Percentiles rank a stretch among this genome's conserved stretches.
These are phyloP conservation scores for Noctua janthe DNA, from an alignment of 2,888 invertebrate genomes.

Conservation along the genomic window DNA sequence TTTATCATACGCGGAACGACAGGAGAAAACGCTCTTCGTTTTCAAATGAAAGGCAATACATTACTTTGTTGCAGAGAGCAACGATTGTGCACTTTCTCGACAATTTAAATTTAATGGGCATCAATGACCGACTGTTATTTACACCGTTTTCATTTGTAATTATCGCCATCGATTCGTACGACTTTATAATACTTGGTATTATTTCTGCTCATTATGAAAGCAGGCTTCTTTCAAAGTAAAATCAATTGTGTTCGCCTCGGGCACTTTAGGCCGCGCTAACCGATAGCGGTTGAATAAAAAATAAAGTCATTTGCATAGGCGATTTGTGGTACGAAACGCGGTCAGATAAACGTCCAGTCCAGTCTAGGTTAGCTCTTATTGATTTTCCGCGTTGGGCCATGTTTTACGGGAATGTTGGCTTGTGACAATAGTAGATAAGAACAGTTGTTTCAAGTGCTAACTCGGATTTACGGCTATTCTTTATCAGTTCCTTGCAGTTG, in stretches of 20 bases:
- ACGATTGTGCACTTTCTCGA: slow-evolving; percentile 81
- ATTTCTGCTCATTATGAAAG: not conserved
- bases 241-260: slow-evolving; percentile 45
- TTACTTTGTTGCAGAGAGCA: slow-evolving; percentile 74
- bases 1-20: slow-evolving; percentile 84
- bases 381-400: slow-evolving; percentile 66
- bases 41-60: slow-evolving; percentile 86
- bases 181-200: not conserved
- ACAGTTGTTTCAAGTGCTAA: slow-evolving; percentile 60
- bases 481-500: slow-evolving; percentile 66
- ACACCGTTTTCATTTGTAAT: slow-evolving; percentile 50
- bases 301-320: slow-evolving; percentile 75
- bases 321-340: slow-evolving; percentile 69
- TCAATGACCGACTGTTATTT: slow-evolving; percentile 70
- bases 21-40: slow-evolving; percentile 84
- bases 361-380: slow-evolving; percentile 65
- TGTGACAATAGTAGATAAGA: slow-evolving; percentile 60
- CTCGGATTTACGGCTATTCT: slow-evolving; percentile 66
- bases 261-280: slow-evolving; percentile 36
- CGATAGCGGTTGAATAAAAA: slow-evolving; percentile 71
- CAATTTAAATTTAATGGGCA: slow-evolving; percentile 77
- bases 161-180: slow-evolving; percentile 9
- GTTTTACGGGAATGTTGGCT: slow-evolving; percentile 39
- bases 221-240: slow-evolving; percentile 39
- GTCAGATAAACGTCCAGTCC: slow-evolving; percentile 65